These are phyloP conservation scores for Bursaphelenchus mucronatus DNA, from an alignment of 1,140 invertebrate species.

Conservation along the genomic window DNA sequence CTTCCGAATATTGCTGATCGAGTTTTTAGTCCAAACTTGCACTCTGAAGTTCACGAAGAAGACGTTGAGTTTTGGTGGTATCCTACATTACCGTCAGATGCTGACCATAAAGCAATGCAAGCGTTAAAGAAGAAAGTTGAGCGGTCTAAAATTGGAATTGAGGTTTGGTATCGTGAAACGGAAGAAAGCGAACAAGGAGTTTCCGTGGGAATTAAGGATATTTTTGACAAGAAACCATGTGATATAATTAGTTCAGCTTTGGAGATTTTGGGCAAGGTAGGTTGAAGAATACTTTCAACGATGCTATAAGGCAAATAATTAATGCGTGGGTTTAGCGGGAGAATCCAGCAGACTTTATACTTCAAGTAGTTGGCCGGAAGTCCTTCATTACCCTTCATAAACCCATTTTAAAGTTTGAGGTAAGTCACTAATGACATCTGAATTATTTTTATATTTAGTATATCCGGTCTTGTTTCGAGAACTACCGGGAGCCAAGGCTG, in stretches of 20 bases:
- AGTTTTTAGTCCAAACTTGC: not conserved
- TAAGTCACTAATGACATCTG: conserved; percentile 16
- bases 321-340: conserved; percentile 15
- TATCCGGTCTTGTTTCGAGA: conserved; percentile 52
- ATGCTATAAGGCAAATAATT: not conserved
- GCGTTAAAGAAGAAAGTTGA: conserved; percentile 35
- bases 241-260: conserved; percentile 27
- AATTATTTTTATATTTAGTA: conserved; percentile 36
- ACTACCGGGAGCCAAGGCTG: conserved; percentile 49
- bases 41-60: conserved; percentile 34
- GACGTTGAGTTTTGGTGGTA: conserved; percentile 42
- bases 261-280: conserved; percentile 20
- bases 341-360: conserved; percentile 39
- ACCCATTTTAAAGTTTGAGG: conserved; percentile 32
- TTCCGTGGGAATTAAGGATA: conserved; percentile 34
- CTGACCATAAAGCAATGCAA: conserved; percentile 32
- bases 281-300: not conserved
- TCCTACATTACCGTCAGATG: conserved; percentile 36
- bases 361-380: conserved; percentile 46
- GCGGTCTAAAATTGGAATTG: conserved; percentile 32
- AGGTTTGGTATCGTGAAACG: conserved; percentile 27
- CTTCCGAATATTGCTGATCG: conserved; percentile 20
- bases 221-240: conserved; percentile 34
- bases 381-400: conserved; percentile 45
- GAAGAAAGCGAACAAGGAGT: conserved; percentile 20